phyloP scores from a whole-genome alignment of 2,888 invertebrate genomes.

The Rotaria sp. region DNA sequence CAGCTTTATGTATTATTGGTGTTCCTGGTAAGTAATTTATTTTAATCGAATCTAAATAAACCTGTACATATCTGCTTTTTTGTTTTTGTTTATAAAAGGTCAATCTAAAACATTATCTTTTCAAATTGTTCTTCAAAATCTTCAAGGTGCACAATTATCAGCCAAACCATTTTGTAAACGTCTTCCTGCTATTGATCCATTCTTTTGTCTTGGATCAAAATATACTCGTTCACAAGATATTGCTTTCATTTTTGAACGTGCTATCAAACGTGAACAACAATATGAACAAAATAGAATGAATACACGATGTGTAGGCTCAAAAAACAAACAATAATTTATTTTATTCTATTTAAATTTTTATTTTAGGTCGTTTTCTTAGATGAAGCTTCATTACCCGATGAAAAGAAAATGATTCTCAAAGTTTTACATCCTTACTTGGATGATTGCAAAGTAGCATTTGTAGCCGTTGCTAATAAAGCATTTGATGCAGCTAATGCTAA shows the following conservation, averaged over 20 bases:
- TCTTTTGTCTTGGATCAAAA: constrained; percentile 15
- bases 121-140: constrained; percentile 27
- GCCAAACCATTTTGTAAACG: constrained; percentile 1
- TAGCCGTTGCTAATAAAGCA: background rate
- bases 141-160: constrained; percentile 11
- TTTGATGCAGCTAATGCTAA: constrained; percentile 21
- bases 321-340: too few relatives aligned
- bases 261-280: constrained; percentile 15
- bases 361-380: background rate
- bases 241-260: background rate
- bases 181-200: background rate
- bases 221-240: constrained; percentile 3
- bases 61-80: too few relatives aligned
- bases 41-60: background rate
- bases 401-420: constrained; percentile 24
- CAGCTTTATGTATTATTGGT: constrained; percentile 9
- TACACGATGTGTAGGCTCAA: background rate
- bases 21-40: background rate
- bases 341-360: background rate
- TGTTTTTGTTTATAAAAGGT: background rate
- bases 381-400: constrained; percentile 8
- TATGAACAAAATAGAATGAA: constrained; percentile 5
- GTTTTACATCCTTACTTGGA: constrained; percentile 5
- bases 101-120: constrained; percentile 6
- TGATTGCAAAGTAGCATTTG: constrained; percentile 12